A percentile compares a stretch with the other conserved stretches of the same genome.
These are phyloP conservation scores for Ataeniobius toweri DNA, from an alignment of 2,797 vertebrate genomes.

Conservation along the genomic window DNA sequence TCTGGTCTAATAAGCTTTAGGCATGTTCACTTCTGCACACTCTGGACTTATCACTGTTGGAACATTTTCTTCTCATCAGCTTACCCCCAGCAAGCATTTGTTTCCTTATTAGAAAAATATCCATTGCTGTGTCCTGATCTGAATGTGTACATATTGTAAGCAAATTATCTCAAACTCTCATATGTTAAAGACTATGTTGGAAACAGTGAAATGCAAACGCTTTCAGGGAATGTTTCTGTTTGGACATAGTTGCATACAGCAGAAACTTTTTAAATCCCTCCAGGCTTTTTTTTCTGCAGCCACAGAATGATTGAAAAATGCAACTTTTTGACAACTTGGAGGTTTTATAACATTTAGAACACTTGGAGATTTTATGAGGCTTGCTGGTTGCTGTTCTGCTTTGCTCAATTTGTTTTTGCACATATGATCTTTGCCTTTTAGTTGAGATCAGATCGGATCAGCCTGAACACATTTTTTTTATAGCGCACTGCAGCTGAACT, in stretches of 20 bases:
- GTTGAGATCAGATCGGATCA: not conserved
- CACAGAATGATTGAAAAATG: slow-evolving; percentile 1
- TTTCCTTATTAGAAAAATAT: slow-evolving; percentile 4
- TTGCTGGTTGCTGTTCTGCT: not conserved
- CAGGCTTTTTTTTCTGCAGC: slow-evolving; percentile 9
- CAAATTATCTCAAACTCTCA: slow-evolving; percentile 4
- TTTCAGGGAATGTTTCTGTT: not conserved
- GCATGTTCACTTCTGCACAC: not conserved
- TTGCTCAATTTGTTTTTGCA: not conserved
- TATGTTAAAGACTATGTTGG: not conserved
- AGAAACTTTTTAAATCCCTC: not conserved
- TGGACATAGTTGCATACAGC: slow-evolving; percentile 11
- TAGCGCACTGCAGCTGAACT: slow-evolving; percentile 10
- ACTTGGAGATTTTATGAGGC: not conserved
- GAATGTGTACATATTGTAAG: slow-evolving; percentile 2
- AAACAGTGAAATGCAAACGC: slow-evolving; percentile 17
- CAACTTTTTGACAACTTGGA: not conserved
- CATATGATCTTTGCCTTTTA: not conserved
- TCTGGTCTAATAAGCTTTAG: slow-evolving; percentile 1
- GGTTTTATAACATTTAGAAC: not conserved
- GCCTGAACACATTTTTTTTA: not conserved
- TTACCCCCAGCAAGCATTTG: slow-evolving; percentile 2
- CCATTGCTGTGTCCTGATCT: slow-evolving; percentile 1
- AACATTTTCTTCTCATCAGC: slow-evolving; percentile 11
- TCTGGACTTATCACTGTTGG: not conserved